Base-by-base conservation (phyloP, 1,140 invertebrate species). In the Orchesella cincta region DNA sequence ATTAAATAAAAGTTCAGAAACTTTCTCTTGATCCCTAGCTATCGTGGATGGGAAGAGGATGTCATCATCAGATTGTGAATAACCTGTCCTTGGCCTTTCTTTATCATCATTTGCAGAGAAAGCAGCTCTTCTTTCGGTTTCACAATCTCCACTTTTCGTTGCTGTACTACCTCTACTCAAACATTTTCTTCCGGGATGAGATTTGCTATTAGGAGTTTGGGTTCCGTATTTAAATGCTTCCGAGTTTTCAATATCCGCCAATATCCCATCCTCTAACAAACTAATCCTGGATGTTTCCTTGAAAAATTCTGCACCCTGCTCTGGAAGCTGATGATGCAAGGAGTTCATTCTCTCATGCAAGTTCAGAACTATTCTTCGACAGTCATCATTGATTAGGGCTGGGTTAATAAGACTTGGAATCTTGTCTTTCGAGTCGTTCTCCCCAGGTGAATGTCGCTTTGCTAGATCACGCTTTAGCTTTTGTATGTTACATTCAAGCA, bases 161-260 rank as follows among this genome's bases (percentile, higher is more conserved):
- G 39, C 39, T 5, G 39, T 46, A 8, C 39, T 5, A 8, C 39
- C 39, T 5, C 39, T n/a, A n/a, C n/a, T n/a, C n/a, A n/a, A n/a
- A n/a, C n/a, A n/a, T n/a, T n/a, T n/a, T n/a, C n/a, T n/a, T n/a
- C n/a, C n/a, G n/a, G n/a, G n/a, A n/a, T n/a, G n/a, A n/a, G n/a
- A n/a, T n/a, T n/a, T n/a, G n/a, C n/a, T n/a, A n/a, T 5, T 46
- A 46, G 39, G 39, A 46, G 39, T 46, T 18, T 46, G 39, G 39
- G 18, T 18, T 5, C 39, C 18, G 18, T 23, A 57, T 23, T 57
- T 16, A 23, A 57, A 57, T 14, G 54, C 54, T 18, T 57, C 54
- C 14, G 54, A n/a, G 5, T 57, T 57, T 57, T 57, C 54, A 18
- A 57, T 57, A 26, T 57, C 54, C 54, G 54, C 54, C 23, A 57